A percentile compares a stretch with the other conserved stretches of the same genome.
These are phyloP conservation scores for Drosophila robusta DNA, from an alignment of 2,888 invertebrate genomes.

Conservation along the genomic window DNA sequence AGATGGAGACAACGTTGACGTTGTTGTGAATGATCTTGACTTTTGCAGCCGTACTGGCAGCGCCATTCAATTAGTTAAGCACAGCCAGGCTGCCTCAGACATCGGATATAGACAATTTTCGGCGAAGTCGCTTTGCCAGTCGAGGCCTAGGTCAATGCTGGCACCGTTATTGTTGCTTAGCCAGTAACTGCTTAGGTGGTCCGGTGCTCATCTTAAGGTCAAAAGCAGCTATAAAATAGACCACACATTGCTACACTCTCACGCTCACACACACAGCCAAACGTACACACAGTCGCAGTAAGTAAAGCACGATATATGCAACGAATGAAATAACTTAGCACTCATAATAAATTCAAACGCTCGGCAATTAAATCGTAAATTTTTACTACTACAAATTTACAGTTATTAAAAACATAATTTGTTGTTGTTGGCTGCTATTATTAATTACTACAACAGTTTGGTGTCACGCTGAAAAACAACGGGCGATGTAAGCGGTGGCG, in stretches of 20 bases:
- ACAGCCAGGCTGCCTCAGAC: constrained; percentile 22
- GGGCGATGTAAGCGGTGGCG: too few relatives aligned
- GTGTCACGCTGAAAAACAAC: constrained; percentile 73
- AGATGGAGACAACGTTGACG: constrained; percentile 25
- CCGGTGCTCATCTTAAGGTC: constrained; percentile 42
- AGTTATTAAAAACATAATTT: constrained; percentile 81
- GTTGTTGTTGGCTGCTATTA: constrained; percentile 75
- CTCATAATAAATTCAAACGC: constrained; percentile 77
- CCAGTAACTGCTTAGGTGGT: constrained; percentile 49
- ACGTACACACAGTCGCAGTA: not conserved
- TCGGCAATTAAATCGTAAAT: constrained; percentile 79
- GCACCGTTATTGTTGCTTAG: not conserved
- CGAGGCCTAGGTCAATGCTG: constrained; percentile 59
- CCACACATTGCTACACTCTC: constrained; percentile 2
- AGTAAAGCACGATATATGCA: constrained; percentile 33
- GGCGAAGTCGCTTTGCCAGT: constrained; percentile 8
- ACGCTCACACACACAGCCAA: constrained; percentile 5
- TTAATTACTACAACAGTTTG: constrained; percentile 79
- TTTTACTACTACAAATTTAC: constrained; percentile 81
- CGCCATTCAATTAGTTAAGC: constrained; percentile 46
- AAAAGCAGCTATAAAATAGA: constrained; percentile 31
- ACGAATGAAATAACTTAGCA: constrained; percentile 62
- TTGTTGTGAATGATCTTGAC: constrained; percentile 46
- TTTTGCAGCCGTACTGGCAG: constrained; percentile 17
- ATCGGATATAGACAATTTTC: not conserved